Evolutionary conservation across 2,113 vertebrate genomes (phyloP), one percentile per base, ranked within the genome.

Genomic region (Myocastor coypus): DNA sequence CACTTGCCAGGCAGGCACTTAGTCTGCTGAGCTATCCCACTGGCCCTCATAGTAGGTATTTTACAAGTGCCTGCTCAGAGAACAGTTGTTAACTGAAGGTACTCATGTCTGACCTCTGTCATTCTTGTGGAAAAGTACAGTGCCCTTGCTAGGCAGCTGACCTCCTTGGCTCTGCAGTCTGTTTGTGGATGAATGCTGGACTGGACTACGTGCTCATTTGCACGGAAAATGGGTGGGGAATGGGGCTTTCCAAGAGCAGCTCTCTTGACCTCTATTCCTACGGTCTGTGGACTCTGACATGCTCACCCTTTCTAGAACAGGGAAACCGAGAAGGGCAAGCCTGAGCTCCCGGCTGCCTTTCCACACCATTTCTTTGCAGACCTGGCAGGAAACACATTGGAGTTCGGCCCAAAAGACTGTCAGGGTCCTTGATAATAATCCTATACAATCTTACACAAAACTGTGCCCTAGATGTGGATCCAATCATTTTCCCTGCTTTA

Each of bases 151-250:
- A 71, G 92, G 77, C 55, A 52, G 19, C 81, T 83, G 87, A 92
- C 26, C 55, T 86, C 66, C 16, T 78, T 89, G 86, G 83, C 75
- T 89, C 91, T 5, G 0, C 30, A 34, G 20, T 86, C 37, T 61
- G 84, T 42, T 37, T 82, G 37, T 90, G 59, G 71, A 59, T 91
- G 93, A 94, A 87, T 59, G 66, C 30, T 32, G 75, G 84, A 80
- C 80, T 37, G 42, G 85, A 46, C 82, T 94, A 87, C 77, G 32
- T 97, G 95, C 83, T 88, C 37, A 55, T 86, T 77, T 69, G 50
- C 84, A 92, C 80, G 88, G 66, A 82, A 3, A 93, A 64, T 89
- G 82, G 55, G 81, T 28, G n/a, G 96, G 87, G 64, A 84, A 28
- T 34, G 5, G 22, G 26, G 59, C 78, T 81, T 92, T 95, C 89